Evolutionary conservation across 2,113 vertebrate species (phyloP), one percentile per base, ranked within the genome.

Genomic region (Mus spicilegus): DNA sequence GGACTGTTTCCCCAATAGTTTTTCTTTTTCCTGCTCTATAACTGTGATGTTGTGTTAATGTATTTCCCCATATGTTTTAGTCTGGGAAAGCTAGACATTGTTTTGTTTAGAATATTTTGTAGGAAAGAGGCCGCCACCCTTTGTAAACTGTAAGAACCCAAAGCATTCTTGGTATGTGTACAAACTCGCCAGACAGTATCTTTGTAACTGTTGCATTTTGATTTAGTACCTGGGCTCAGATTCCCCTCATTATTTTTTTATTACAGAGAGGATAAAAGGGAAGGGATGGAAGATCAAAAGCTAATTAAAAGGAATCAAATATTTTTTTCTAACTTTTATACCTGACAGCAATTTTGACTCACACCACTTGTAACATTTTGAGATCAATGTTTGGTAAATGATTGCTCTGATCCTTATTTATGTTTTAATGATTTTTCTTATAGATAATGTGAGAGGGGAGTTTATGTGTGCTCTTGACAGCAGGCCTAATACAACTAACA

Each of bases 251-350:
- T 97, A 94, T 96, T 94, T 96, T 97, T 97, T 97, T 95, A 96
- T 95, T 97, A 96, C 76, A 90, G 69, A 76, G 24, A 93, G 13
- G 30, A 89, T 97, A 97, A 98, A 95, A 95, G 78, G 89, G 96
- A 73, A 58, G 93, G 90, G 89, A 86, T 89, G 46, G 87, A 98
- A 97, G 97, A 95, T 97, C 94, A 89, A 96, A 97, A 98, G 94
- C 36, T 95, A 95, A 98, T 98, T 98, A 97, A 98, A 98, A 97
- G 94, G 96, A 98, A 98, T 98, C 80, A 96, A 95, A 84, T 36
- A 86, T 94, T 96, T 94, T 61, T 94, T 89, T 94, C 84, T 91
- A 94, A 96, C 91, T 91, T 96, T 63, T 97, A 97, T 97, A 97
- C 33, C 86, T 95, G 76, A 91, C 95, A 97, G 96, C 95, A 95